Base-by-base conservation (phyloP, 1,140 invertebrate genomes). In the Pachyrhynchus sulphureomaculatus region DNA sequence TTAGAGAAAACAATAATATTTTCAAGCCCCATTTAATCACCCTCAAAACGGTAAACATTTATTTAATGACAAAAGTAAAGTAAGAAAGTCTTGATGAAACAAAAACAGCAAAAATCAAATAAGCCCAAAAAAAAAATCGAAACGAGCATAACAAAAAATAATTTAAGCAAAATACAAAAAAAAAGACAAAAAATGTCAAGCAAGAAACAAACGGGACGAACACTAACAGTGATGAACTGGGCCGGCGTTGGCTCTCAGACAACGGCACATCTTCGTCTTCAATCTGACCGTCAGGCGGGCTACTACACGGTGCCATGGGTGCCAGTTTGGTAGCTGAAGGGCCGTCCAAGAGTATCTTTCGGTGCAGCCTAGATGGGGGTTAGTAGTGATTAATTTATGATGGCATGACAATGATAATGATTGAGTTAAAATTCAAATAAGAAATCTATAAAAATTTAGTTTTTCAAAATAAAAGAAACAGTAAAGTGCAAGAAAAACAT, bases 341-440 rank as follows among this genome's bases (percentile, higher is more conserved):
- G 64, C 79, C 79, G 66, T 82, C 81, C 71, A 83, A 73, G 60
- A 82, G 77, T 51, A 62, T 54, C 72, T 82, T 83, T 51, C 81
- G 77, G 72, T 83, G 81, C 39, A 68, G 62, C 67, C 57, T 60
- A 34, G 21, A 26, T 10, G 41, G 23, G 17, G 17, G 56, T 59
- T 59, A 59, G 54, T 56, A 72, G 12, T 29, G 26, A 29, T 29
- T 29, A 29, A 9, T 29, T 29, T 29, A 9, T 6, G 6, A 29
- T 29, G 5, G 12, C 24, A 26, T 8, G 8, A 26, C 26, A 29
- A 29, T n/a, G n/a, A n/a, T n/a, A n/a, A n/a, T n/a, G n/a, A n/a
- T n/a, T n/a, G n/a, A n/a, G n/a, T n/a, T n/a, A n/a, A n/a, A n/a
- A n/a, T n/a, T n/a, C n/a, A n/a, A n/a, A n/a, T n/a, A n/a, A n/a